Conservation (phyloP, 2,797 vertebrate species). For the Serranus cabrilla region DNA sequence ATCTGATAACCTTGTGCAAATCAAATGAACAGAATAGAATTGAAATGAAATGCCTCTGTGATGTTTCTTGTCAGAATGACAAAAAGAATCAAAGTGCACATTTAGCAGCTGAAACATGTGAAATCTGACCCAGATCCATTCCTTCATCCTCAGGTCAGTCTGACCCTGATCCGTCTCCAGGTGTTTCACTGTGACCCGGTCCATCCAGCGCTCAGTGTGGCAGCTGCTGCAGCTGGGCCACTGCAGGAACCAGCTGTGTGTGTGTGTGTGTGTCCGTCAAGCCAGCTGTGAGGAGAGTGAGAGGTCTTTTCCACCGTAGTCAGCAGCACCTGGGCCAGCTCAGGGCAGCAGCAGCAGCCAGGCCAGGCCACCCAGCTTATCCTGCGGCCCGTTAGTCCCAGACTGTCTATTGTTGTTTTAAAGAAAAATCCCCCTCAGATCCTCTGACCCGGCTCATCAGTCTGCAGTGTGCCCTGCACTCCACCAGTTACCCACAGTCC, state of each 20-base stretch:
- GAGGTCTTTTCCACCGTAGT: constrained; percentile 77
- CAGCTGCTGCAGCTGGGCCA: constrained; percentile 70
- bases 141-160: constrained; percentile 8
- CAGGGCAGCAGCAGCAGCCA: constrained; percentile 58
- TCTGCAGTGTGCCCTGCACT: constrained; percentile 45
- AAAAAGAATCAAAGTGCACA: constrained; percentile 21
- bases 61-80: constrained; percentile 9
- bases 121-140: constrained; percentile 14
- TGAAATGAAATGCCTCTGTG: neutral
- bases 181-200: constrained; percentile 61
- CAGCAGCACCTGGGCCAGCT: constrained; percentile 76
- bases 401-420: constrained; percentile 67
- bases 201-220: constrained; percentile 25
- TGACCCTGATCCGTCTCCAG: too few relatives aligned
- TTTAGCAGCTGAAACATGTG: constrained; percentile 14
- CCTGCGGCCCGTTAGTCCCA: constrained; percentile 52
- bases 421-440: constrained; percentile 38
- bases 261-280: constrained; percentile 46
- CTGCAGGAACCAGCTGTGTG: constrained; percentile 60
- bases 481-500: neutral
- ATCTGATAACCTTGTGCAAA: neutral
- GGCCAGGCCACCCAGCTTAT: constrained; percentile 68
- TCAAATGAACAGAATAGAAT: neutral
- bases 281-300: constrained; percentile 66
- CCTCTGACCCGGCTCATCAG: constrained; percentile 53